phyloP scores from a whole-genome alignment of 2,888 invertebrate genomes.

The Spatulosminthurus flaviceps region DNA sequence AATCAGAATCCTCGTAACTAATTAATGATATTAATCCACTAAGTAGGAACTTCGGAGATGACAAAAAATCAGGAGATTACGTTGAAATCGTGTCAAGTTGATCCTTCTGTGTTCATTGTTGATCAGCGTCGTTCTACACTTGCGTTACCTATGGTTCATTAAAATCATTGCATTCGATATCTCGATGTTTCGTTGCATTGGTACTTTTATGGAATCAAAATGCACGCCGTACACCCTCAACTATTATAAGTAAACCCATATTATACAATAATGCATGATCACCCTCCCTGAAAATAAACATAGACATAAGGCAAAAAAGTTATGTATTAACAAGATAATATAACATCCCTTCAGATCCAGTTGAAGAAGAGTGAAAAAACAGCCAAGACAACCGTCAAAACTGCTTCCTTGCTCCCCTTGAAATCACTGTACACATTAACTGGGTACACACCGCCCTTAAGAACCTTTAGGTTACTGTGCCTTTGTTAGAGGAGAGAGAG shows the following conservation, averaged over 20 bases:
- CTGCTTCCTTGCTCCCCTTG: not conserved
- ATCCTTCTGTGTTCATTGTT: not conserved
- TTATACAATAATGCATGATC: too few species aligned
- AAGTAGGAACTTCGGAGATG: not conserved
- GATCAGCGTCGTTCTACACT: not conserved
- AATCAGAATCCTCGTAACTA: too few species aligned
- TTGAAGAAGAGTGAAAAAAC: constrained; percentile 2
- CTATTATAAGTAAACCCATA: too few species aligned
- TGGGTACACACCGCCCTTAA: too few species aligned
- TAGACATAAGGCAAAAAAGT: too few species aligned
- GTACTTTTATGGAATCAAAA: not conserved
- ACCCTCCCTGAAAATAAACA: too few species aligned
- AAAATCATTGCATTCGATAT: not conserved
- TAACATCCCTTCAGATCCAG: not conserved
- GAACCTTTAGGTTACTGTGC: too few species aligned
- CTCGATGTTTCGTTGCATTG: not conserved
- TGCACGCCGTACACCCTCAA: too few species aligned
- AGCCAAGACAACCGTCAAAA: constrained; percentile 15
- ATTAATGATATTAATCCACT: too few species aligned
- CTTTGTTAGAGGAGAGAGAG: too few species aligned
- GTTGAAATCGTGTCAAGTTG: not conserved
- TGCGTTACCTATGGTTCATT: not conserved
- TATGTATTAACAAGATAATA: too few species aligned
- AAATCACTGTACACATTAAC: too few species aligned
- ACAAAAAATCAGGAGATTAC: not conserved